Conservation (phyloP, 2,888 invertebrate species). For the Tenthredo scrophulariae region DNA sequence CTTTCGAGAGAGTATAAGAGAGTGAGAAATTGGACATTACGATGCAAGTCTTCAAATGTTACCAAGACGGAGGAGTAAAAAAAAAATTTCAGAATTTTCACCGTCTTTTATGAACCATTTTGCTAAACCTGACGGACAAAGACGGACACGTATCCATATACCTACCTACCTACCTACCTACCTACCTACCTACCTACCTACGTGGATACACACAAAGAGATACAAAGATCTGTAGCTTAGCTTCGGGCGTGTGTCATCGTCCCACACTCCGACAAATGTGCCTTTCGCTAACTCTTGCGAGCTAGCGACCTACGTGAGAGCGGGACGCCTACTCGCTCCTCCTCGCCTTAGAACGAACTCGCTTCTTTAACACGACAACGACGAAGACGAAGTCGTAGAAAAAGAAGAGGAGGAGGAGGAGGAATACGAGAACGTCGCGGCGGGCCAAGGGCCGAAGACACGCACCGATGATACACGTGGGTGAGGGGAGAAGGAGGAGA, state of each 20-base stretch:
- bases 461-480: constrained; percentile 56
- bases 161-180: not conserved
- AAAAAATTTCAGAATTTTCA: not conserved
- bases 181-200: not conserved
- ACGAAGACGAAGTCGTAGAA: not conserved
- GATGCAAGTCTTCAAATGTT: not conserved
- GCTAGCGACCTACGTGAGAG: constrained; percentile 46
- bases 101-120: not conserved
- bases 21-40: not conserved
- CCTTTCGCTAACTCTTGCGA: constrained; percentile 41
- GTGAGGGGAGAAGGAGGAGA: constrained; percentile 52
- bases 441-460: constrained; percentile 46
- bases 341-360: constrained; percentile 33
- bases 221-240: constrained; percentile 32
- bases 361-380: constrained; percentile 15
- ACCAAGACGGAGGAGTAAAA: not conserved
- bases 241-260: constrained; percentile 46
- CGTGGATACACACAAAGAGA: not conserved
- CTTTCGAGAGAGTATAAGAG: not conserved
- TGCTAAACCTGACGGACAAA: constrained; percentile 4
- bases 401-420: constrained; percentile 49
- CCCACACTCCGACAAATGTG: constrained; percentile 32
- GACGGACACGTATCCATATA: not conserved
- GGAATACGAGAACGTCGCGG: constrained; percentile 44
- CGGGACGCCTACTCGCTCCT: constrained; percentile 44